These are phyloP conservation scores for Limnephilus rhombicus DNA, from an alignment of 2,888 invertebrate genomes.

Conservation along the genomic window DNA sequence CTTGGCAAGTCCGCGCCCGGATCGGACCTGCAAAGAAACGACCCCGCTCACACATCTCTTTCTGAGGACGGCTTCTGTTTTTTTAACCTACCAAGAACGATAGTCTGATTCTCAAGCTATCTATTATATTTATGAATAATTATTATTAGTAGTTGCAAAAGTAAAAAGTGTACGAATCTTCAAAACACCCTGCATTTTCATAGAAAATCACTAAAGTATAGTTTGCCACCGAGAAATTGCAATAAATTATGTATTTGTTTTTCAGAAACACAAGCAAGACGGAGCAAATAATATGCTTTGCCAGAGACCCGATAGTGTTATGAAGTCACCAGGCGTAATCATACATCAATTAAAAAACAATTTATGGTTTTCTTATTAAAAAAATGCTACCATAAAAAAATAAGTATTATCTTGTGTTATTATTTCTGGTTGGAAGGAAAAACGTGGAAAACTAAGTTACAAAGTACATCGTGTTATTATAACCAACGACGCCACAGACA, in stretches of 20 bases:
- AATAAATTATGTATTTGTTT: background rate
- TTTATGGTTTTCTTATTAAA: background rate
- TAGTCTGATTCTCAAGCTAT: too few relatives aligned
- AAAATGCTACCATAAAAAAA: background rate
- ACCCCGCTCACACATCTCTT: too few relatives aligned
- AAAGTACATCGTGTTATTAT: too few relatives aligned
- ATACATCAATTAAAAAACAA: background rate
- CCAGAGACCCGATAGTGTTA: background rate
- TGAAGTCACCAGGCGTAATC: background rate
- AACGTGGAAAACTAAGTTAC: background rate
- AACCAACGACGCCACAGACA: too few relatives aligned
- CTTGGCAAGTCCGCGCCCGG: too few relatives aligned
- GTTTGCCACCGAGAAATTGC: background rate
- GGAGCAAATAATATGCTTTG: background rate
- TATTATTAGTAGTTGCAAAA: background rate
- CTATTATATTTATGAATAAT: background rate
- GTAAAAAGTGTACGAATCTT: background rate
- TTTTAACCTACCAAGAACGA: too few relatives aligned
- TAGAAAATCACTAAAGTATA: background rate
- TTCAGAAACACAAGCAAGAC: background rate
- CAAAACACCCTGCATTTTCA: background rate
- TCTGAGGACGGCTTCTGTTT: too few relatives aligned
- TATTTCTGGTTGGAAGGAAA: background rate
- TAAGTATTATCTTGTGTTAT: background rate
- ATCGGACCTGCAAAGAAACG: too few relatives aligned